Evolutionary conservation across 2,113 vertebrate species (phyloP), one percentile per base, ranked within the genome.

Genomic region (Ophiodon elongatus): DNA sequence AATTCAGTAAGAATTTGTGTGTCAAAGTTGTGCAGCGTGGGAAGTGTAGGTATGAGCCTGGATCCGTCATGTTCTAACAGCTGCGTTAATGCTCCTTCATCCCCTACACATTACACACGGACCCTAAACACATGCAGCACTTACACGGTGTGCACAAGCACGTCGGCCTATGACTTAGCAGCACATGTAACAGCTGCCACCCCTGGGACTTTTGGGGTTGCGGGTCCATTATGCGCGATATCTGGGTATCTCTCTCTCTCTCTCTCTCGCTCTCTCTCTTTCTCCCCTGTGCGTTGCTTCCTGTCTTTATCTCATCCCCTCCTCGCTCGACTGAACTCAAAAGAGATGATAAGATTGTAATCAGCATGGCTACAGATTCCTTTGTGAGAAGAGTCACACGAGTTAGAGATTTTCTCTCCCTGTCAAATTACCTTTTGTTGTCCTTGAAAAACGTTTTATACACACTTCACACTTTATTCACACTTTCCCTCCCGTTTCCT

Each of bases 171-270:
- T 72, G 77, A 64, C 11, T 65, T 60, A 82, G 66, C 68, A 75
- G 56, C 52, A 65, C 67, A 63, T 60, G 69, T 72, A 75, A 80
- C 89, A 89, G 83, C 90, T 89, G 86, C 67, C 27, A 13, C 63
- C 62, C 25, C n/a, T 31, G 54, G 33, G 68, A 25, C 47, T 41
- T 54, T 39, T 7, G 19, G 19, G 0, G 14, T 56, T 82, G 76
- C 15, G 35, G 81, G 80, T 80, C 78, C 89, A 82, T 88, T 82
- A 86, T 90, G 60, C 39, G 4, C 19, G 29, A 74, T 72, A 89
- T 90, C 60, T 41, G 75, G 56, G 67, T 31, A 23, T 62, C 19
- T 63, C 23, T 62, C 0, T 17, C 68, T 27, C 15, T 54, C 47
- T 47, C 74, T 59, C 39, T 47, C 77, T 59, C 21, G 56, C 19